Evolutionary conservation across 2,113 vertebrate genomes (phyloP), one percentile per base, ranked within the genome.

Genomic region (Misgurnus mizolepis): DNA sequence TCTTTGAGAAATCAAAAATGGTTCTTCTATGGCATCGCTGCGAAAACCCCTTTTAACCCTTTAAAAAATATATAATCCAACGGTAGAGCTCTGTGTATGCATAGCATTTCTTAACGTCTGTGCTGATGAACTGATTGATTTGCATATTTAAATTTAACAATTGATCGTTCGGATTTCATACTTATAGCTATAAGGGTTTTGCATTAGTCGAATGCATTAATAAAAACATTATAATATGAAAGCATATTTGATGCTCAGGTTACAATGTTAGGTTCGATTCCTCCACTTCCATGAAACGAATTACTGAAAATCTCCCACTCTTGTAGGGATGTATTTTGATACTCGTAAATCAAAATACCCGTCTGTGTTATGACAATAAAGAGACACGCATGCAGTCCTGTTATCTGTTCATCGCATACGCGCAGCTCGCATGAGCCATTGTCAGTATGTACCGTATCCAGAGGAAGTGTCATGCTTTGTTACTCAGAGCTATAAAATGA

Each of bases 381-480:
- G 1, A 47, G 41, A 14, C 8, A 8, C 14, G 39, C 40, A 49
- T 10, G 58, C 22, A 49, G 5, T 34, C 47, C 22, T 49, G 12
- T 49, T 47, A 75, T 75, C 58, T 17, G 72, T 47, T 49, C 18
- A 11, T 75, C 18, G 34, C 45, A 12, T 62, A 11, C 47, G 58
- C 17, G 73, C 58, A 62, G 60, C 14, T 75, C 34, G 14, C 22
- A 75, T 64, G 72, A 75, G 73, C 27, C 43, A 64, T 75, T 75
- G 58, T 49, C 12, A 75, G 60, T 43, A 61, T n/a, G 60, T 27
- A 74, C 9, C 3, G 73, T 64, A 75, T 75, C 69, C 12, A 73
- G 71, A 71, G 61, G 53, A 80, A 73, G 79, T 80, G 79, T 80
- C 47, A 71, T n/a, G 67, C 55, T 5, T 72, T 73, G 71, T 73